These are phyloP conservation scores for Aphaenogaster ashmeadi DNA, from an alignment of 1,140 invertebrate genomes.

Conservation along the genomic window DNA sequence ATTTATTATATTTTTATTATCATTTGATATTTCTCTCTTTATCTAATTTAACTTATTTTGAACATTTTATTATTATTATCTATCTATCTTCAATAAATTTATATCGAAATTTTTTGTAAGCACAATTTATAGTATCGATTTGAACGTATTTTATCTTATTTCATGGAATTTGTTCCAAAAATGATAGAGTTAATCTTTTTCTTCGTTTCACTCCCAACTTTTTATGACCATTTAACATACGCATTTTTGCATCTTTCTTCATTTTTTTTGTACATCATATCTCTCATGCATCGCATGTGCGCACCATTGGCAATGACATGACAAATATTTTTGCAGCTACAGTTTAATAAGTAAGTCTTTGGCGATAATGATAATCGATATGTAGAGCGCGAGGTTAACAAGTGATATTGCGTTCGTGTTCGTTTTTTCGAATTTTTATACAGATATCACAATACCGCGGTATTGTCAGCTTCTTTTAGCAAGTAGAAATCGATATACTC, in stretches of 20 bases:
- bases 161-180: background rate
- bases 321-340: conserved; percentile 17
- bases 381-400: conserved; percentile 38
- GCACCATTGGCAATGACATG: background rate
- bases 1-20: conserved; percentile 4
- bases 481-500: conserved; percentile 5
- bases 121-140: background rate
- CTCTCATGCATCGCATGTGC: background rate
- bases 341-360: conserved; percentile 36
- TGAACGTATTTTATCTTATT: conserved; percentile 1
- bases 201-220: background rate
- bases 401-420: background rate
- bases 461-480: conserved; percentile 16
- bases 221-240: background rate
- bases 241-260: background rate
- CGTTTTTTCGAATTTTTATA: conserved; percentile 38
- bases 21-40: background rate
- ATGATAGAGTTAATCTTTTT: background rate
- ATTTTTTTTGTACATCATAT: background rate
- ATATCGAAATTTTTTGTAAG: background rate
- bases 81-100: background rate
- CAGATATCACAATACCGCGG: background rate
- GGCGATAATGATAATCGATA: conserved; percentile 31
- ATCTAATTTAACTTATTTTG: background rate
- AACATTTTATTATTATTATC: background rate